Conservation (phyloP, 2,888 invertebrate genomes). For the Hedychridium roseum region DNA sequence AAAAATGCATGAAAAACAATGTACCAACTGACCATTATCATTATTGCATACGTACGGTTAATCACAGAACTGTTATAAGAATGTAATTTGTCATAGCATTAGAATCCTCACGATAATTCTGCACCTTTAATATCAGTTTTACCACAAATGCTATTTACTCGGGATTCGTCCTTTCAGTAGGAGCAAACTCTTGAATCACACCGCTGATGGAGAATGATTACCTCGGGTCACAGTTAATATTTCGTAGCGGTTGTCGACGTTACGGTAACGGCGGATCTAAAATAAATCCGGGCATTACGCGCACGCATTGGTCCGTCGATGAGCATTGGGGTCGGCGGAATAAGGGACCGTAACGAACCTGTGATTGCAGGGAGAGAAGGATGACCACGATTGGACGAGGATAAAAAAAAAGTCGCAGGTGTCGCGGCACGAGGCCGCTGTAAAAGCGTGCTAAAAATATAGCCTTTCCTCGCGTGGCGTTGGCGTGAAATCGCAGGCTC, state of each 20-base stretch:
- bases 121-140: no score
- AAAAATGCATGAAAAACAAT: no score
- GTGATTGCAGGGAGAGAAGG: conserved; percentile 19
- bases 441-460: conserved; percentile 47
- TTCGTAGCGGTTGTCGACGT: neutral
- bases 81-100: no score
- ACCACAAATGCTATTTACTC: no score
- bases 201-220: no score
- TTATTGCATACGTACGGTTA: no score
- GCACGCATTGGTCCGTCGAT: conserved; percentile 6
- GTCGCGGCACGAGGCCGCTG: conserved; percentile 18
- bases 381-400: conserved; percentile 13
- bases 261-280: neutral
- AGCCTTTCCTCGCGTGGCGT: conserved; percentile 35
- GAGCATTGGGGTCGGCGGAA: conserved; percentile 5
- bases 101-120: no score
- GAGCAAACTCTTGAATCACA: no score
- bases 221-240: no score
- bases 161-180: no score
- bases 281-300: neutral
- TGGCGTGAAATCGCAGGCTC: conserved; percentile 45
- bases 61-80: no score
- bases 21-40: no score
- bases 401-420: conserved; percentile 31
- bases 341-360: conserved; percentile 31